phyloP scores from a whole-genome alignment of 2,797 vertebrate species.

The Poeciliopsis turneri region DNA sequence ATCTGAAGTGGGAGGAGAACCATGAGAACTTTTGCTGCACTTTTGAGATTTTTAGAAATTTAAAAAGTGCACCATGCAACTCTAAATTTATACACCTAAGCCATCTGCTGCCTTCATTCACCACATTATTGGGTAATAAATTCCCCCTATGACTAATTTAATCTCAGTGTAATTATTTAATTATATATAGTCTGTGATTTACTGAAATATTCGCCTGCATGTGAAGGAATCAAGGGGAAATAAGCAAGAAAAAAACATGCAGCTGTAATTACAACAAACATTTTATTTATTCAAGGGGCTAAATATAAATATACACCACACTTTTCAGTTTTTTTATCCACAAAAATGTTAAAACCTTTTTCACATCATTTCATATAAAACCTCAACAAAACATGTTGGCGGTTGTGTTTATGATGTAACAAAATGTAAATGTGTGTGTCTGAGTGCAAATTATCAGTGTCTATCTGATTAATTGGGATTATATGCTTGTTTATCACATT shows the following conservation, averaged over 20 bases:
- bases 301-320: background rate
- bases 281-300: background rate
- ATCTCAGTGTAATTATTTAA: background rate
- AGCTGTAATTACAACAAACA: background rate
- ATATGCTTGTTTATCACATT: background rate
- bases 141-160: background rate
- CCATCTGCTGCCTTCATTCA: background rate
- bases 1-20: background rate
- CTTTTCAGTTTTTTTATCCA: background rate
- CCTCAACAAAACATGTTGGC: no score
- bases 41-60: no score
- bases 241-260: background rate
- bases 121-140: background rate
- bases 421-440: background rate
- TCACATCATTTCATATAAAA: background rate
- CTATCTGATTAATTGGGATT: background rate
- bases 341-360: background rate
- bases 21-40: no score
- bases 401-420: background rate
- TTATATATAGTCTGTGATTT: background rate
- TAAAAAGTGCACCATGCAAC: no score
- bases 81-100: no score
- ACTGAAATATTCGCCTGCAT: background rate
- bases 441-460: background rate
- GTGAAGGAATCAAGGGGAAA: background rate